Evolutionary conservation across 2,797 vertebrate genomes (phyloP).

Genomic region (Acanthurus lineatus): DNA sequence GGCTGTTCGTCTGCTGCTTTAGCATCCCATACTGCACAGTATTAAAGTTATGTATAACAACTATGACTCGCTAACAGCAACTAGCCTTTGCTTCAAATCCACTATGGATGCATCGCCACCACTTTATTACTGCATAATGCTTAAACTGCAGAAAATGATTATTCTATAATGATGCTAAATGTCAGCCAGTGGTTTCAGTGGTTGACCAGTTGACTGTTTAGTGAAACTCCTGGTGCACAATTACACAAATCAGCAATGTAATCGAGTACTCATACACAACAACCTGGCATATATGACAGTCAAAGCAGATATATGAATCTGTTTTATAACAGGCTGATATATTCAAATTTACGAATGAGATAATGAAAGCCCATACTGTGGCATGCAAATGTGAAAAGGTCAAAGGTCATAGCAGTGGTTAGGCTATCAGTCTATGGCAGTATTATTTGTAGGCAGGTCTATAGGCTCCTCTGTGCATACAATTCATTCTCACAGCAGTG

Average conservation of each 20-base stretch:
- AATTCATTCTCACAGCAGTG: constrained; percentile 20
- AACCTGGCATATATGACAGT: background rate
- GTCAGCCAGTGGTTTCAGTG: too few relatives aligned
- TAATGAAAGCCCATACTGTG: background rate
- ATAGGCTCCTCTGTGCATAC: constrained; percentile 39
- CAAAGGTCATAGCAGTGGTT: constrained; percentile 41
- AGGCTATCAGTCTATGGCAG: constrained; percentile 39
- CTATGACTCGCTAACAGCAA: too few relatives aligned
- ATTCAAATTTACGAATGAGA: constrained; percentile 22
- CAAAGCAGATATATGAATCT: background rate
- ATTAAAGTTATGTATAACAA: too few relatives aligned
- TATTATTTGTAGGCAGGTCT: constrained; percentile 42
- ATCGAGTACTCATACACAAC: background rate
- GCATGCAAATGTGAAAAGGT: constrained; percentile 63
- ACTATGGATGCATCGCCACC: too few relatives aligned
- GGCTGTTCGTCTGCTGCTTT: too few relatives aligned
- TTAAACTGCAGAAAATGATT: too few relatives aligned
- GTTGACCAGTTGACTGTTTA: too few relatives aligned
- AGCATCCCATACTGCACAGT: too few relatives aligned
- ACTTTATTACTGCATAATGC: too few relatives aligned
- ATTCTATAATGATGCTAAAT: too few relatives aligned
- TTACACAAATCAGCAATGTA: constrained; percentile 11
- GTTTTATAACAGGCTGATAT: constrained; percentile 8
- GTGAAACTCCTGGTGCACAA: background rate
- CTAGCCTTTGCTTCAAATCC: too few relatives aligned